A percentile compares a stretch with the other conserved stretches of the same genome.
Conservation (phyloP, 2,113 vertebrate species). For the Pampusana beccarii region DNA sequence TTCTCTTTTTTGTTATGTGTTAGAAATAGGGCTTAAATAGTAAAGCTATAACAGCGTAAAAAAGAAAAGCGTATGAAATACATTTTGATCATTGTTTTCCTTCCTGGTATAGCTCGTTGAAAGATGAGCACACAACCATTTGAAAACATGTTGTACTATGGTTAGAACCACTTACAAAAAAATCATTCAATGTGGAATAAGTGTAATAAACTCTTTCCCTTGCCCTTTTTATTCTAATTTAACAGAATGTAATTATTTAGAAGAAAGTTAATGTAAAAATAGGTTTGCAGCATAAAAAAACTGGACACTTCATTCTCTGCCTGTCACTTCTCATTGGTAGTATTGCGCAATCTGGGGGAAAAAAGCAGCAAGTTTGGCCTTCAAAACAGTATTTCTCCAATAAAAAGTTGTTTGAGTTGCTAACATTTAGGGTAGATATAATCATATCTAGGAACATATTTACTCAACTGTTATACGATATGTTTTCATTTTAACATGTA, state of each 20-base stretch:
- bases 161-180: not conserved
- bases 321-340: not conserved
- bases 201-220: not conserved
- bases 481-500: fast-evolving
- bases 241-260: not conserved
- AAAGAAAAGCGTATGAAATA: not conserved
- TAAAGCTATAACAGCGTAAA: not conserved
- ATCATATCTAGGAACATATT: not conserved
- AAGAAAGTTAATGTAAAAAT: not conserved
- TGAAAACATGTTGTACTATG: not conserved
- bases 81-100: not conserved
- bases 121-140: not conserved
- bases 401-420: not conserved
- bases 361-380: not conserved
- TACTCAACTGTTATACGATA: not conserved
- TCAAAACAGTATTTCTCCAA: not conserved
- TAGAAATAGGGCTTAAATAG: not conserved
- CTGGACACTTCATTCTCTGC: not conserved
- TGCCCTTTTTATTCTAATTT: not conserved
- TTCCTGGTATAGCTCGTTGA: not conserved
- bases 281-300: not conserved
- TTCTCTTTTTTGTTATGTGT: not conserved
- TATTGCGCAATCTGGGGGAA: not conserved
- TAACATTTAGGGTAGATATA: not conserved
- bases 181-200: not conserved